Conservation (phyloP, 2,797 vertebrate species). For the Fringilla coelebs region DNA sequence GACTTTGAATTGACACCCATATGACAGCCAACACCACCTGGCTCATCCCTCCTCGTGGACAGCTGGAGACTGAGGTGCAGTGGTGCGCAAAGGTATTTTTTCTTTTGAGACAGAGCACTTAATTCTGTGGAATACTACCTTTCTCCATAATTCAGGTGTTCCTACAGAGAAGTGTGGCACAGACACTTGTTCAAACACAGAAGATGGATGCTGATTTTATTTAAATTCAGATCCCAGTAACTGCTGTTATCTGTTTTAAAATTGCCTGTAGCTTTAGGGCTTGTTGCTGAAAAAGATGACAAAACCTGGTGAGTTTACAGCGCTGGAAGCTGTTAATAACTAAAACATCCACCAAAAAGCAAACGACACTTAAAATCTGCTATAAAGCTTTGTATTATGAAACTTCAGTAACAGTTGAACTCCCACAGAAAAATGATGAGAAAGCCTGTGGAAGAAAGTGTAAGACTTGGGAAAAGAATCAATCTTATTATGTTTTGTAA, state of each 20-base stretch:
- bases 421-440: constrained; percentile 61
- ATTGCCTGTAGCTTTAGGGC: constrained; percentile 23
- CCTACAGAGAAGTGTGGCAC: constrained; percentile 42
- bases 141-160: constrained; percentile 39
- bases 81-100: background rate
- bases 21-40: constrained; percentile 73
- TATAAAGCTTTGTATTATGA: constrained; percentile 43
- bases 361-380: constrained; percentile 15
- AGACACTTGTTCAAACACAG: background rate
- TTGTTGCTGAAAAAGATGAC: constrained; percentile 37
- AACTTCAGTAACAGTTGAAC: constrained; percentile 47
- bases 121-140: constrained; percentile 50
- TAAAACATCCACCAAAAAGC: constrained; percentile 59
- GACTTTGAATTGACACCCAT: constrained; percentile 98
- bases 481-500: constrained; percentile 75
- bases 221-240: constrained; percentile 44
- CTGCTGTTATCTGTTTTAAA: constrained; percentile 55
- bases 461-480: constrained; percentile 55
- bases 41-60: background rate
- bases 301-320: constrained; percentile 60
- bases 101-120: constrained; percentile 45
- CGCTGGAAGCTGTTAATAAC: constrained; percentile 77
- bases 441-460: constrained; percentile 69
- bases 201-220: constrained; percentile 23
- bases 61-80: constrained; percentile 1